phyloP scores from a whole-genome alignment of 2,797 vertebrate genomes.

The Peromyscus melanophrys region DNA sequence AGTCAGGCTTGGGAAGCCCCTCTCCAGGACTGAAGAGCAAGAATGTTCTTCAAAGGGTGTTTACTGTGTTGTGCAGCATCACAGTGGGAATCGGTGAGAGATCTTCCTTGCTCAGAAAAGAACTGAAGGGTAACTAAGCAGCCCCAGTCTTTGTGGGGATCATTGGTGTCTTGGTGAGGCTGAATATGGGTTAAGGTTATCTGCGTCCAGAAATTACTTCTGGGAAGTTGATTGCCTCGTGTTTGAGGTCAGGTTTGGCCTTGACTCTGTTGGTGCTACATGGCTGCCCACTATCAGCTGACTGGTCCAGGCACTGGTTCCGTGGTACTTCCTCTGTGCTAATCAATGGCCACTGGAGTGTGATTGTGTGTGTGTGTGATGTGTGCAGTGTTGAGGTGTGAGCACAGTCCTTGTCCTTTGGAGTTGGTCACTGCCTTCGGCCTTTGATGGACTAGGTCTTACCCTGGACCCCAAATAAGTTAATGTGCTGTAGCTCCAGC shows the following conservation, averaged over 20 bases:
- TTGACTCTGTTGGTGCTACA: neutral
- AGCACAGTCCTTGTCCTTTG: neutral
- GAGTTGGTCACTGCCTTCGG: constrained; percentile 1
- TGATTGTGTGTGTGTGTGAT: neutral
- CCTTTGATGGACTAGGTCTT: constrained; percentile 21
- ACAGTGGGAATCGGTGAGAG: neutral
- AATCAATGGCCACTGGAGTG: constrained; percentile 5
- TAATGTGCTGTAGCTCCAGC: neutral
- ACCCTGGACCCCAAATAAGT: neutral
- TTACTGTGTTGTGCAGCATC: neutral
- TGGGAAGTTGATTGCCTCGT: neutral
- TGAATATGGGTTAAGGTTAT: neutral
- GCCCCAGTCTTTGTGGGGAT: neutral
- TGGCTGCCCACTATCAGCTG: neutral
- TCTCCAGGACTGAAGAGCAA: neutral
- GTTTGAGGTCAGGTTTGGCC: neutral
- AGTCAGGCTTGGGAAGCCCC: neutral
- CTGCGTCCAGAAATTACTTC: neutral
- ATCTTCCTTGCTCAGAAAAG: neutral
- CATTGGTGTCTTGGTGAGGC: neutral
- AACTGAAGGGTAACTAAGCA: neutral
- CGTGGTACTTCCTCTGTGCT: constrained; percentile 60
- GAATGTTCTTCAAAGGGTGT: neutral
- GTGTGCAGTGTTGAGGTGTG: neutral
- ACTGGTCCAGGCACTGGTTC: neutral